phyloP scores from a whole-genome alignment of 2,888 invertebrate genomes.

The Chydorus sphaericus region DNA sequence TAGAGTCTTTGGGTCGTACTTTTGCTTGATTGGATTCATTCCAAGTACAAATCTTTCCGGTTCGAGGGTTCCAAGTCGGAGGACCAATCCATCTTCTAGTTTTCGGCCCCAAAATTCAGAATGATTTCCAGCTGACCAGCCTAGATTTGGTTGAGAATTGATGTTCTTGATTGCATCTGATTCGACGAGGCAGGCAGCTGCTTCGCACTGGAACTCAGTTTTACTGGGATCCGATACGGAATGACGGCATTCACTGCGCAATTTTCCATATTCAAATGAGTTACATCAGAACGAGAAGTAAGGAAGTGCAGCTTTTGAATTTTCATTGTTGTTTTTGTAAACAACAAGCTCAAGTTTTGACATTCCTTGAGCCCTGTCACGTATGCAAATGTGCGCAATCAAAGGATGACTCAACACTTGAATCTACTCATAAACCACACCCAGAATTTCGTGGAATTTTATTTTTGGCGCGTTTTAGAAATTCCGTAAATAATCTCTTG shows the following conservation, averaged over 20 bases:
- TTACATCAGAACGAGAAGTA: no score
- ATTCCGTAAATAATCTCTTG: no score
- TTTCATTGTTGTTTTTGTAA: no score
- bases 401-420: no score
- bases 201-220: constrained; percentile 47
- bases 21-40: constrained; percentile 24
- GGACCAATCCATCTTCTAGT: constrained; percentile 59
- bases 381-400: no score
- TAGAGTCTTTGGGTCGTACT: constrained; percentile 42
- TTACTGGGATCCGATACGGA: constrained; percentile 23
- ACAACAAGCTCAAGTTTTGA: no score
- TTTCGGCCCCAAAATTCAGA: constrained; percentile 68
- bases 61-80: constrained; percentile 52
- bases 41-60: constrained; percentile 36
- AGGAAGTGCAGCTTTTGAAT: no score
- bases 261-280: no score
- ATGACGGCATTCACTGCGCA: constrained; percentile 27
- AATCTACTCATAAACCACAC: no score
- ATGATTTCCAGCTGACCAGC: constrained; percentile 72
- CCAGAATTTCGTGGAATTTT: no score
- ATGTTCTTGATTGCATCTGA: constrained; percentile 49
- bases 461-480: no score
- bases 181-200: constrained; percentile 59
- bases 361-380: no score
- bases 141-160: constrained; percentile 35